Evolutionary conservation across 2,888 invertebrate species (phyloP), one percentile per base, ranked within the genome.

Genomic region (Phytoseiulus persimilis): DNA sequence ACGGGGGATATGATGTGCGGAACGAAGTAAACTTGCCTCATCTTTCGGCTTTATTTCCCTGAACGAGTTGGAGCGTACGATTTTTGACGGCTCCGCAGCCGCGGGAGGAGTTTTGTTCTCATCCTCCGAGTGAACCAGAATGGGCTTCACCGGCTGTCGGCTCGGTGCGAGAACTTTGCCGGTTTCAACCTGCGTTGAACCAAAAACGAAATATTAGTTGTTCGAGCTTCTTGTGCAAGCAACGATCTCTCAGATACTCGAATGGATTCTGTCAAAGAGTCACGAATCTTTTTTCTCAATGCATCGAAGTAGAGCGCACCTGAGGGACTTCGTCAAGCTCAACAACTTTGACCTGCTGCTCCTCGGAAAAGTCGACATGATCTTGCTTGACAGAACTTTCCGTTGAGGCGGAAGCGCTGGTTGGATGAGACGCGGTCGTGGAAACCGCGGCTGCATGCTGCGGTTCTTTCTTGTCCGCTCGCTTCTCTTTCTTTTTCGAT

Each of bases 391-490:
- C n/a, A 31, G 87, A 32, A 32, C 23, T n/a, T 1, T 32, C 84
- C 84, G 87, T 18, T 1, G 87, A 6, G n/a, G 32, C 83, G 18
- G 1, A 9, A 83, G 83, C 83, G 33, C 2, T 32, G 87, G 84
- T 33, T 31, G 87, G 31, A 3, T 1, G 18, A 33, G 32, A 32
- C 31, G 83, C 14, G 87, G 87, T 45, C n/a, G 39, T 87, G 6
- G 87, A 33, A 32, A n/a, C 39, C n/a, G 87, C 31, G 32, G 33
- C n/a, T 23, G 87, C 28, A n/a, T 33, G 39, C 32, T 33, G 45
- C 45, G 39, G 87, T 11, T 87, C 87, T 45, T 87, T 87, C 18
- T 87, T 87, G 39, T 87, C 87, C 87, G 87, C 87, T 32, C 45
- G 28, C n/a, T 87, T 45, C 33, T 87, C 45, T 33, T 87, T 87